These are phyloP conservation scores for Torymus tubicola DNA, from an alignment of 2,888 invertebrate genomes.

Conservation along the genomic window DNA sequence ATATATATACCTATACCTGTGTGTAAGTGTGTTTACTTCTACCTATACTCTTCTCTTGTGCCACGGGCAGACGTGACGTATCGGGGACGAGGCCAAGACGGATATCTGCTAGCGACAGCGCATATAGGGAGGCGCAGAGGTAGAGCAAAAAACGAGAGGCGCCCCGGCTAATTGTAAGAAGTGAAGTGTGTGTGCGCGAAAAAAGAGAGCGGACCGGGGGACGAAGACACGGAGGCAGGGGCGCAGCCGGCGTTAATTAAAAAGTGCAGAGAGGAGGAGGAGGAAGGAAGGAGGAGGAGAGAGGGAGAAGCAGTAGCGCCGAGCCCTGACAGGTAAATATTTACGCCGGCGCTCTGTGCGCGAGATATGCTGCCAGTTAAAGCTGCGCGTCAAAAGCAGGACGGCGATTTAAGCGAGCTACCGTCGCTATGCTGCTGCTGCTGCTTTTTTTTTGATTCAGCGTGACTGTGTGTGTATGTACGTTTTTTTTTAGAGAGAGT, in stretches of 20 bases:
- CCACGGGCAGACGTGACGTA: not conserved
- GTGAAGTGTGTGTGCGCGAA: conserved; percentile 43
- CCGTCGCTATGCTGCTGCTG: no score
- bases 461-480: no score
- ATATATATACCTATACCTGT: no score
- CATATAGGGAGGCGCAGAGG: not conserved
- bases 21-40: no score
- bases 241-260: conserved; percentile 65
- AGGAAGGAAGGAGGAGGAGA: conserved; percentile 41
- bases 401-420: no score
- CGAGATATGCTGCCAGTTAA: conserved; percentile 35
- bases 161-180: conserved; percentile 48
- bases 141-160: not conserved
- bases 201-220: conserved; percentile 20
- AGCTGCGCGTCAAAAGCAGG: no score
- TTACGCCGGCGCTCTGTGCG: conserved; percentile 58
- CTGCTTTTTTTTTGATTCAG: no score
- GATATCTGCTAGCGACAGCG: not conserved
- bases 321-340: conserved; percentile 71
- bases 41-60: no score
- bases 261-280: conserved; percentile 58
- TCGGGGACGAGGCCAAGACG: not conserved
- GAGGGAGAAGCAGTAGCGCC: conserved; percentile 49
- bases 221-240: conserved; percentile 34
- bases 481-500: no score